Conservation (phyloP, 1,140 invertebrate genomes). For the Euura saliciscinereae region DNA sequence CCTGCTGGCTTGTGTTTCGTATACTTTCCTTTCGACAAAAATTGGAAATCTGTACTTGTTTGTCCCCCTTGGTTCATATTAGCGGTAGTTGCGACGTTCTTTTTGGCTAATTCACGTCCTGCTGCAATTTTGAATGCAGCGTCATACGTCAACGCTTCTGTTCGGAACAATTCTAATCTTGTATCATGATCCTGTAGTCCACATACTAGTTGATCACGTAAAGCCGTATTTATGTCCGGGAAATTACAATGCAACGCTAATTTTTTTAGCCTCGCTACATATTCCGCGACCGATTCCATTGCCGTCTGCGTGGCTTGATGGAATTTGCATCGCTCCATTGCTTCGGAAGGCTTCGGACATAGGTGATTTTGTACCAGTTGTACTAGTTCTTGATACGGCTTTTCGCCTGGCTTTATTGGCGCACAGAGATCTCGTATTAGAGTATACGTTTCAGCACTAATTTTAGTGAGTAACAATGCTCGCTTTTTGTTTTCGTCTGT, state of each 20-base stretch:
- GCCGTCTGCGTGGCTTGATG: conserved; percentile 17
- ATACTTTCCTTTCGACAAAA: too few relatives aligned
- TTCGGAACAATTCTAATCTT: conserved; percentile 17
- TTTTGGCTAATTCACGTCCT: conserved; percentile 11
- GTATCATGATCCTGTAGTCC: conserved; percentile 15
- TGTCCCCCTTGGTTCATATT: too few relatives aligned
- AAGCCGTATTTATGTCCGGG: neutral
- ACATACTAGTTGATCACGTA: conserved; percentile 21
- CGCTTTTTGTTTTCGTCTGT: conserved; percentile 8
- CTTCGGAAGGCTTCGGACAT: conserved; percentile 16
- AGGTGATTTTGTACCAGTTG: conserved; percentile 22
- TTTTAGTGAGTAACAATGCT: conserved; percentile 16
- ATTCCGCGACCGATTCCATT: conserved; percentile 21
- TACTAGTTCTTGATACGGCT: conserved; percentile 11
- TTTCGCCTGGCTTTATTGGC: conserved; percentile 20
- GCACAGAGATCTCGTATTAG: conserved; percentile 22
- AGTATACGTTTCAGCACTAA: conserved; percentile 20
- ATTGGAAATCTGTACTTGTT: too few relatives aligned
- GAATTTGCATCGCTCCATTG: conserved; percentile 23
- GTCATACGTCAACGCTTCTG: conserved; percentile 15
- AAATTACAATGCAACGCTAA: conserved; percentile 23
- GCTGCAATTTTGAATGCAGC: conserved; percentile 8
- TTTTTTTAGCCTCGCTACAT: conserved; percentile 18
- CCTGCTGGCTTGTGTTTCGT: too few relatives aligned
- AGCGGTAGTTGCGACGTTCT: neutral